phyloP scores from a whole-genome alignment of 2,797 vertebrate genomes.

The Poliocrania exsul region DNA sequence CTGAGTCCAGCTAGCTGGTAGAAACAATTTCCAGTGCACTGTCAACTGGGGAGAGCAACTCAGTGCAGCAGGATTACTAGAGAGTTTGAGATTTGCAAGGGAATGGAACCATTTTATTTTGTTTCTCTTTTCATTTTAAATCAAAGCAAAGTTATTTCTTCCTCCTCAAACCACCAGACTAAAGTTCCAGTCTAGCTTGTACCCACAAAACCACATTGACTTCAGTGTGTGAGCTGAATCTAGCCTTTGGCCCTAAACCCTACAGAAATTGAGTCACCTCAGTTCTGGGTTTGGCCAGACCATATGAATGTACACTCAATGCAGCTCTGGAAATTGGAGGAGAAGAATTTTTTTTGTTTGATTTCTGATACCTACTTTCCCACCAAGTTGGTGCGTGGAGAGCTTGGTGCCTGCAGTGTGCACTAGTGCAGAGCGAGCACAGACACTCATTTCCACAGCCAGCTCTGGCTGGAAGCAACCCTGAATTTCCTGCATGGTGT shows the following conservation, averaged over 20 bases:
- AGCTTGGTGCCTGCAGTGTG: background rate
- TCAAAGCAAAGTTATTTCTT: background rate
- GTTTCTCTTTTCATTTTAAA: background rate
- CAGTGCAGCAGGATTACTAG: background rate
- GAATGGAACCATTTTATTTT: background rate
- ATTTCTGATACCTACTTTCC: background rate
- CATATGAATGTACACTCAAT: accelerated
- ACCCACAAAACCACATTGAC: background rate
- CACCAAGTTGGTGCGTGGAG: background rate
- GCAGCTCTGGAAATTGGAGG: background rate
- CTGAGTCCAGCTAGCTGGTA: background rate
- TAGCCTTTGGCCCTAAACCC: background rate
- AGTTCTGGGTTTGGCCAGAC: background rate
- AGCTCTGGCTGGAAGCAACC: background rate
- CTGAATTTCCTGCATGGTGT: background rate
- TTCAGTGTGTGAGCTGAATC: background rate
- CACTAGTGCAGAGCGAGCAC: background rate
- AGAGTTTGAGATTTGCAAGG: background rate
- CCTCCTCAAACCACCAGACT: background rate
- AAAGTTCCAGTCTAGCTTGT: background rate
- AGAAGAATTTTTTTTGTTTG: background rate
- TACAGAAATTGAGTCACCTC: accelerated
- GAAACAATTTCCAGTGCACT: background rate
- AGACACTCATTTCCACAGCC: accelerated
- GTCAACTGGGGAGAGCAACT: background rate